A percentile compares a stretch with the other conserved stretches of the same genome.
Conservation (phyloP, 2,113 vertebrate genomes). For the Kobus ellipsiprymnus region DNA sequence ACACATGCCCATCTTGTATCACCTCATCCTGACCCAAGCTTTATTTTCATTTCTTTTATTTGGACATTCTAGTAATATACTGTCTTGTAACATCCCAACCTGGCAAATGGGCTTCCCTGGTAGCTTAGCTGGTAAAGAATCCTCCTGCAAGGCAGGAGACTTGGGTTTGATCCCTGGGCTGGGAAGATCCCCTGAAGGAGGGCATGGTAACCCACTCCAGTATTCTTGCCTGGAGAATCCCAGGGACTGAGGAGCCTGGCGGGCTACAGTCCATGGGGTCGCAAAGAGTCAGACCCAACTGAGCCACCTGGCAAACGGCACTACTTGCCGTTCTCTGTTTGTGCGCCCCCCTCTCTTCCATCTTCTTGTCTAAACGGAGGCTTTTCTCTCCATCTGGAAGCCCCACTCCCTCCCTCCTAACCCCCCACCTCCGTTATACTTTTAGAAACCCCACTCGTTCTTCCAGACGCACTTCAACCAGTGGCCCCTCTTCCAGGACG, state of each 20-base stretch:
- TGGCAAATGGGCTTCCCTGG: background rate
- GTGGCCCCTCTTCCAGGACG: background rate
- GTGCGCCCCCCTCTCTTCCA: background rate
- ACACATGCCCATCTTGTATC: background rate
- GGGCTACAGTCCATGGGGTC: background rate
- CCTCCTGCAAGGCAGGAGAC: background rate
- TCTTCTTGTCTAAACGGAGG: background rate
- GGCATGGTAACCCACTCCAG: background rate
- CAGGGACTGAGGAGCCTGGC: background rate
- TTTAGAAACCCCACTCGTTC: background rate
- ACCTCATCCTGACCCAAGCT: background rate
- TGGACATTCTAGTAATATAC: background rate
- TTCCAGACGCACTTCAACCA: background rate
- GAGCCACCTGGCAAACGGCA: background rate
- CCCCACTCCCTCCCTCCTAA: background rate
- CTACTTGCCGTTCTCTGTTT: background rate
- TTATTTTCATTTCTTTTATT: background rate
- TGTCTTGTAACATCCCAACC: background rate
- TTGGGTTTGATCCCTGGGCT: background rate
- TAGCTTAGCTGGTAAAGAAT: background rate
- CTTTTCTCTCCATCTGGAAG: background rate
- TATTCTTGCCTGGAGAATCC: background rate
- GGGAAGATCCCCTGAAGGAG: background rate
- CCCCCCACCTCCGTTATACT: background rate
- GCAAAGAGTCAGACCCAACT: fast-evolving